Percentiles rank a stretch among this genome's conserved stretches.
Evolutionary conservation across 2,113 vertebrate species (phyloP).

Genomic region (Otis tarda): DNA sequence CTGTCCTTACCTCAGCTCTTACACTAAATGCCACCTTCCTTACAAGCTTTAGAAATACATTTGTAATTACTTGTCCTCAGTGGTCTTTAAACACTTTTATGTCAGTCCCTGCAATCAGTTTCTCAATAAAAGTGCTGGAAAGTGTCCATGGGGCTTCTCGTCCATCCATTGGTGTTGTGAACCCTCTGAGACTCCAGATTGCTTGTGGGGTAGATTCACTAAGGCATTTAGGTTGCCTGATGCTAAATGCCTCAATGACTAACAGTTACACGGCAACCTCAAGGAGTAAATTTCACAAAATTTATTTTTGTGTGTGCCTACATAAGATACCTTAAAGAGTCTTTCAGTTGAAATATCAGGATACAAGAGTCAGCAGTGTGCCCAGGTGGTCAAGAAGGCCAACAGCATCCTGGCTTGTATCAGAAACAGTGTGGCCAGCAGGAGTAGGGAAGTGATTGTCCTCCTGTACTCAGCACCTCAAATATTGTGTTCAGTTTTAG

Average conservation of each 20-base stretch:
- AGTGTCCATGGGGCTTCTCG: background rate
- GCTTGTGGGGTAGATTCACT: background rate
- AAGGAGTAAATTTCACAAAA: background rate
- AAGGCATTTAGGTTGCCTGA: background rate
- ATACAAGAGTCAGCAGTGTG: background rate
- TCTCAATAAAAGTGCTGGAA: background rate
- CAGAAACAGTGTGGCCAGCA: background rate
- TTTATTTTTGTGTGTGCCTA: background rate
- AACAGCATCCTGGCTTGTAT: background rate
- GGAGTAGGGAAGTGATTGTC: rapidly evolving
- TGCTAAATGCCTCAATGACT: background rate
- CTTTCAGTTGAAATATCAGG: background rate
- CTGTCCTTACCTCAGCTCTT: background rate
- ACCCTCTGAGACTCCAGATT: background rate
- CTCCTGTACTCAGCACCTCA: rapidly evolving
- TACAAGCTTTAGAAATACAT: background rate
- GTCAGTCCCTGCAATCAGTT: background rate
- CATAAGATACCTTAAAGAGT: background rate
- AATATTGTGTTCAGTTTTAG: background rate
- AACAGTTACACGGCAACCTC: background rate
- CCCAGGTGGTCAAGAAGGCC: background rate
- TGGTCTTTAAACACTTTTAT: background rate
- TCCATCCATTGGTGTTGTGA: background rate
- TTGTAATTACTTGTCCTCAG: background rate
- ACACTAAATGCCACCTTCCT: background rate